Percentiles rank a stretch among this genome's conserved stretches.
Conservation (phyloP, 2,888 invertebrate genomes). For the Limnephilus auricula region DNA sequence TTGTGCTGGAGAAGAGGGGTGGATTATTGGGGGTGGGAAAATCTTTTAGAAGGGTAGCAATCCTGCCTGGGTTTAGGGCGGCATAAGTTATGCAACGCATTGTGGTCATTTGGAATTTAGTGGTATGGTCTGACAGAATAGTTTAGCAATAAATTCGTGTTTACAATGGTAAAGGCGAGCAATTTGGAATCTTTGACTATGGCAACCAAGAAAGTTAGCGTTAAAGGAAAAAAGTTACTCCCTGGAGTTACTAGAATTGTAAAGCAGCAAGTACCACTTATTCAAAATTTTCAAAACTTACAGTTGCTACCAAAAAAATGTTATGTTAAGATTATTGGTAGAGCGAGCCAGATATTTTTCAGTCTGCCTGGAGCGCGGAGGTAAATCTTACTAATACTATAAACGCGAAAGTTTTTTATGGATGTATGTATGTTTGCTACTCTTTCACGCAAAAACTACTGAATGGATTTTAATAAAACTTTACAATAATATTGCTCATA, state of each 20-base stretch:
- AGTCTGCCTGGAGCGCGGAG: too few species aligned
- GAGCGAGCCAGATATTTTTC: too few species aligned
- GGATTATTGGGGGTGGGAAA: not conserved
- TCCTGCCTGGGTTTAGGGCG: not conserved
- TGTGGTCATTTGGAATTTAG: not conserved
- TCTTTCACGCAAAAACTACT: too few species aligned
- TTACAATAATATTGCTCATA: too few species aligned
- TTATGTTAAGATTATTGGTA: too few species aligned
- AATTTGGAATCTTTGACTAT: not conserved
- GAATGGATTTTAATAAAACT: too few species aligned
- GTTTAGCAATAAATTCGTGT: not conserved
- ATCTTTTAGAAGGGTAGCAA: not conserved
- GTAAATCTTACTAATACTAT: too few species aligned
- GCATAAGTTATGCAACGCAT: not conserved
- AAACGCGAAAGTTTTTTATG: too few species aligned
- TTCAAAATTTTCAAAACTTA: not conserved
- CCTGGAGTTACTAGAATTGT: not conserved
- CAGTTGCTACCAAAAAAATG: too few species aligned
- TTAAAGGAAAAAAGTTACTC: not conserved
- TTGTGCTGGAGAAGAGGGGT: not conserved
- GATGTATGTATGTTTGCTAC: too few species aligned
- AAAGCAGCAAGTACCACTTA: not conserved
- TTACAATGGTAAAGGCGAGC: not conserved
- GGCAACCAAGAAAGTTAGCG: not conserved
- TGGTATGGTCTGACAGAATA: not conserved